Conservation (phyloP, 2,888 invertebrate species). For the Chrysina gloriosa region DNA sequence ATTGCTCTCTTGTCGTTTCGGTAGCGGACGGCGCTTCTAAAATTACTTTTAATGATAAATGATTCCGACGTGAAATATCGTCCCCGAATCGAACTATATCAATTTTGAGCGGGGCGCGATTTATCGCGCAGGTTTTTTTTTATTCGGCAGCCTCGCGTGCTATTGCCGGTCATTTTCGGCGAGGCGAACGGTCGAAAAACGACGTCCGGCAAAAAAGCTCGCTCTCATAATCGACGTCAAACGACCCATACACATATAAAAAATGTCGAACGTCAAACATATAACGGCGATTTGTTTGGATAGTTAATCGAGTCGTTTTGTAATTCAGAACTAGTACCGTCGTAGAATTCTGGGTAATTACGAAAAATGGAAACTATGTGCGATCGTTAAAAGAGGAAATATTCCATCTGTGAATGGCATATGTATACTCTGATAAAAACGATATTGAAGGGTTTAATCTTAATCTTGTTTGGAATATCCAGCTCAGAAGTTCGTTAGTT, state of each 20-base stretch:
- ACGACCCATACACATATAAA: background rate
- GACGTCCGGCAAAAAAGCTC: no score
- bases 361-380: no score
- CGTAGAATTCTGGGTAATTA: no score
- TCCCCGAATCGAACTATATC: slow-evolving; percentile 33
- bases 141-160: background rate
- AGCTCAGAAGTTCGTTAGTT: no score
- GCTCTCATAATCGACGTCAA: background rate
- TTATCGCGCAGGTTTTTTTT: slow-evolving; percentile 30
- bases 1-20: slow-evolving; percentile 38
- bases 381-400: no score
- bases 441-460: no score
- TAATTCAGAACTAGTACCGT: no score
- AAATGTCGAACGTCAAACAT: background rate
- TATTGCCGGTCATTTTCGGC: slow-evolving; percentile 12
- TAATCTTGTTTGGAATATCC: no score
- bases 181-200: background rate
- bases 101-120: slow-evolving; percentile 21
- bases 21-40: slow-evolving; percentile 29
- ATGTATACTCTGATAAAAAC: no score
- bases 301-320: no score
- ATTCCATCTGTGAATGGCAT: no score
- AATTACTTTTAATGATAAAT: slow-evolving; percentile 38
- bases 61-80: slow-evolving; percentile 35
- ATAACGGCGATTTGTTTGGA: no score